phyloP scores from a whole-genome alignment of 2,888 invertebrate species.

The Muscina levida region DNA sequence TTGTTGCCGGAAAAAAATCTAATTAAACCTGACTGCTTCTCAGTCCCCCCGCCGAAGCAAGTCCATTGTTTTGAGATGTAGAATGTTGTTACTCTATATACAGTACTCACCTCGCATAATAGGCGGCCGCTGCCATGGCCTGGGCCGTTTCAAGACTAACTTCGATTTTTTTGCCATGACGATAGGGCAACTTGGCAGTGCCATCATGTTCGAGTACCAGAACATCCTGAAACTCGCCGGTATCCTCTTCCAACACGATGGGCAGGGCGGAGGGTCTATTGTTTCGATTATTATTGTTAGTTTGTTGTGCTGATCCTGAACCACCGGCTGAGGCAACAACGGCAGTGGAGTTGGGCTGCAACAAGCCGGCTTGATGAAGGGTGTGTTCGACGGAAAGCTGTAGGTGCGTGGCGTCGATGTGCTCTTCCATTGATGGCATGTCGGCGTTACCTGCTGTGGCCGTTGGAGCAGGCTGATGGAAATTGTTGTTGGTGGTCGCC shows the following conservation, averaged over 20 bases:
- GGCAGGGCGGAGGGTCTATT: slow-evolving; percentile 68
- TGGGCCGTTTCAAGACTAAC: slow-evolving; percentile 75
- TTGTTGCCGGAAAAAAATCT: slow-evolving; percentile 53
- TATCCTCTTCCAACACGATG: slow-evolving; percentile 72
- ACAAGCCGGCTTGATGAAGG: slow-evolving; percentile 70
- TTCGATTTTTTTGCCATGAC: slow-evolving; percentile 76
- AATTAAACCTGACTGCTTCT: slow-evolving; percentile 49
- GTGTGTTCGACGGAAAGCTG: slow-evolving; percentile 70
- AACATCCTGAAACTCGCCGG: slow-evolving; percentile 68
- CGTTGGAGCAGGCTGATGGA: neutral
- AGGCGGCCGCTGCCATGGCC: slow-evolving; percentile 76
- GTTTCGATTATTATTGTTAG: slow-evolving; percentile 48
- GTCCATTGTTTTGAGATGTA: too few relatives aligned
- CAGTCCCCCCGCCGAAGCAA: neutral
- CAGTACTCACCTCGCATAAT: slow-evolving; percentile 76
- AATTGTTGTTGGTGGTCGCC: neutral
- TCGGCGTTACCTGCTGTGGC: neutral
- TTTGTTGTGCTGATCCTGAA: neutral
- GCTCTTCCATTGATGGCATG: slow-evolving; percentile 53
- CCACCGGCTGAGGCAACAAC: neutral
- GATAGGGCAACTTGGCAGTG: slow-evolving; percentile 72
- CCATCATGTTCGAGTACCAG: slow-evolving; percentile 68
- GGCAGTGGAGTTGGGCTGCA: slow-evolving; percentile 61
- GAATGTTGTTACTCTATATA: too few relatives aligned
- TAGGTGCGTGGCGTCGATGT: slow-evolving; percentile 49